Evolutionary conservation across 2,797 vertebrate species (phyloP).

Genomic region (Ctenopoma multispine): DNA sequence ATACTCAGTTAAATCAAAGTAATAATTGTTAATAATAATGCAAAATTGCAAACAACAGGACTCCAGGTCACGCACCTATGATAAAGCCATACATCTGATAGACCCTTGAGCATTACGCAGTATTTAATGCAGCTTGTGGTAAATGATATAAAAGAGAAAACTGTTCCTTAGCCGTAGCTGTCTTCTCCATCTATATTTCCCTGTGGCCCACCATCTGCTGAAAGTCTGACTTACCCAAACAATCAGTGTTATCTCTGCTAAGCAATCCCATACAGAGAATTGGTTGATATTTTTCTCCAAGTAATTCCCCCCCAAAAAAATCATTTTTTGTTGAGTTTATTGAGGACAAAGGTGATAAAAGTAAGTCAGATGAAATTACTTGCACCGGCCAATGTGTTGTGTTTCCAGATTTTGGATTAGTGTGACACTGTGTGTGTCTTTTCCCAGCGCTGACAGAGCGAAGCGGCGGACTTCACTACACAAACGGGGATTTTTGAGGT

Average conservation of each 20-base stretch:
- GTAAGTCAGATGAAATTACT: constrained; percentile 25
- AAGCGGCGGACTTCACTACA: background rate
- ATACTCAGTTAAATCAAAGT: constrained; percentile 2
- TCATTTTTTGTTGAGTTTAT: constrained; percentile 30
- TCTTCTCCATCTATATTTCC: constrained; percentile 60
- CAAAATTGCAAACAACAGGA: background rate
- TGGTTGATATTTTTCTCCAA: constrained; percentile 28
- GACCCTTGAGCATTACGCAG: constrained; percentile 19
- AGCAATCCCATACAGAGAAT: constrained; percentile 38
- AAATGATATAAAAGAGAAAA: constrained; percentile 58
- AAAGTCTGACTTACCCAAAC: constrained; percentile 55
- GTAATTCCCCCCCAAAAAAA: constrained; percentile 46
- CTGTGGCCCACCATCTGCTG: constrained; percentile 55
- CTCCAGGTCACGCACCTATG: constrained; percentile 15
- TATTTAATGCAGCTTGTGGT: constrained; percentile 54
- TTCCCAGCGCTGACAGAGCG: background rate
- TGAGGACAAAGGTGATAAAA: constrained; percentile 50
- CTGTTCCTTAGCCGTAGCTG: constrained; percentile 43
- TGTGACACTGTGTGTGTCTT: background rate
- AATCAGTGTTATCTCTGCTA: constrained; percentile 59
- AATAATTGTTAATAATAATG: background rate
- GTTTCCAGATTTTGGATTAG: constrained; percentile 13
- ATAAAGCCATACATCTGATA: constrained; percentile 1
- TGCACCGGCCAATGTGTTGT: background rate
- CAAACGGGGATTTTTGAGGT: constrained; percentile 7